Percentiles rank a stretch among this genome's conserved stretches.
phyloP scores from a whole-genome alignment of 2,888 invertebrate species.

The Netelia fuscicornis region DNA sequence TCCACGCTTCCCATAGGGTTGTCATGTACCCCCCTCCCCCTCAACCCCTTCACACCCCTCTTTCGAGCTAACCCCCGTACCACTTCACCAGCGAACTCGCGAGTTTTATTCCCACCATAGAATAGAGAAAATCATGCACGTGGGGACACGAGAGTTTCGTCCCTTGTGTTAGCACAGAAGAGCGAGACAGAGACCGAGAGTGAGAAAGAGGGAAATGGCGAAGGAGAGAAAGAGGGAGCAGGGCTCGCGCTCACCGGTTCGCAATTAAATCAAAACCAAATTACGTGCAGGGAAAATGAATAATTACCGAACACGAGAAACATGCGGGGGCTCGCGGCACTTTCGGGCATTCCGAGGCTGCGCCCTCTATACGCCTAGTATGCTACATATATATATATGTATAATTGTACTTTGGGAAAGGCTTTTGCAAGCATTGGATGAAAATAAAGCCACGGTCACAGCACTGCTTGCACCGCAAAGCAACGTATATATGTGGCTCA shows the following conservation, averaged over 20 bases:
- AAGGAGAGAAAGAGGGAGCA: background rate
- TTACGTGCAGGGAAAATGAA: slow-evolving; percentile 75
- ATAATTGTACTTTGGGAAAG: background rate
- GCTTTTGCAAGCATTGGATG: background rate
- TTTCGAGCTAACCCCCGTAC: background rate
- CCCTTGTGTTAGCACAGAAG: slow-evolving; percentile 23
- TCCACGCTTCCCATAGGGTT: slow-evolving; percentile 16
- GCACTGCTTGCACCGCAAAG: background rate
- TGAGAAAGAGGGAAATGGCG: background rate
- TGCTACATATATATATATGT: background rate
- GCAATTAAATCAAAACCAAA: slow-evolving; percentile 78
- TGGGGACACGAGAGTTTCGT: slow-evolving; percentile 1
- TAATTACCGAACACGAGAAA: slow-evolving; percentile 73
- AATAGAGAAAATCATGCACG: slow-evolving; percentile 29
- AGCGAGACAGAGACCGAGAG: background rate
- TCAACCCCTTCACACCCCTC: background rate
- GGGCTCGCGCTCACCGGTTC: slow-evolving; percentile 56
- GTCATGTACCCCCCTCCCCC: background rate
- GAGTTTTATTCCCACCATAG: slow-evolving; percentile 28
- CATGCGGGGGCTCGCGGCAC: slow-evolving; percentile 43
- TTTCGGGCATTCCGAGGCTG: background rate
- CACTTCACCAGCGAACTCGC: background rate
- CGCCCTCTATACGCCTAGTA: background rate
- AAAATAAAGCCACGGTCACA: slow-evolving; percentile 15
- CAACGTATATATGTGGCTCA: background rate